Base-by-base conservation (phyloP, 2,888 invertebrate species). In the Saturnia pavonia region DNA sequence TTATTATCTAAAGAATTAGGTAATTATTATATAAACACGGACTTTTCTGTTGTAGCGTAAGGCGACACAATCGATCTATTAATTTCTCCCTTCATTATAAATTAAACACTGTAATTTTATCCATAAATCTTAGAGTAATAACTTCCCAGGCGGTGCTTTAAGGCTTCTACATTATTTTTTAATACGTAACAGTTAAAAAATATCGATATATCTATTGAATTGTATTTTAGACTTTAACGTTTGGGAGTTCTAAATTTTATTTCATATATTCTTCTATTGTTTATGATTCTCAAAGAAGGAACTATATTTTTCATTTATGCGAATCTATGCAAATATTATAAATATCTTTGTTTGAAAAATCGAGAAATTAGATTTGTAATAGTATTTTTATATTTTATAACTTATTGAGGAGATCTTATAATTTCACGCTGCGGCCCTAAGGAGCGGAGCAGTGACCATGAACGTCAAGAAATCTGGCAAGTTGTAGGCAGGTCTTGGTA, bases 41-140 rank as follows among this genome's bases (percentile, higher is more conserved):
- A 91, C 92, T 87, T 85, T 67, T 84, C 88, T 60, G 88, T 75
- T 45, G 91, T 81, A 27, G 88, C 79, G 73, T 88, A 86, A 0
- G 90, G 88, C 16, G 92, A 88, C 68, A 79, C 79, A 63, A 91
- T 80, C 51, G 80, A 76, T 70, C 74, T 80, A 77, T 91, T 88
- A 71, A 91, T 88, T 57, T 85, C 78, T 25, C 84, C 86, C 72
- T 72, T 89, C 90, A 91, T 91, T 68, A 74, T 80, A 63, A 66
- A 60, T 72, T 70, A 51, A 57, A 51, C 82, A 84, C 82, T 77
- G 75, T 75, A 85, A 87, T 86, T 88, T 88, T 72, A 81, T 70
- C 75, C 77, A 73, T 78, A 72, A 72, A 70, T 70, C 73, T 73
- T 74, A 71, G 67, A 71, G 11, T 73, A 68, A 57, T 65, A 67